These are phyloP conservation scores for Acleris literana DNA, from an alignment of 2,888 invertebrate genomes.

Conservation along the genomic window DNA sequence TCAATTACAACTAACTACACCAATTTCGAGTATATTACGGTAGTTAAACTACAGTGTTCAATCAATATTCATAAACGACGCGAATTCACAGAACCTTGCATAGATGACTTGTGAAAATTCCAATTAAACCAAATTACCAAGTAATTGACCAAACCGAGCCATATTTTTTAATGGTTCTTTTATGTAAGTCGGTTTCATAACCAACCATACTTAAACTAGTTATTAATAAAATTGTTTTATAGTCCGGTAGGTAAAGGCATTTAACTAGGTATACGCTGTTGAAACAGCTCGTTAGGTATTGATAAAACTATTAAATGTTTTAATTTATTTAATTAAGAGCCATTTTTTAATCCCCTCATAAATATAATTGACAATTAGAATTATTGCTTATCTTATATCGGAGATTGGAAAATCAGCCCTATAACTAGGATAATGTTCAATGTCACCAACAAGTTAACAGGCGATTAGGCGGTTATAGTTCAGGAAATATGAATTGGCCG, in stretches of 20 bases:
- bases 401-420: too few relatives aligned
- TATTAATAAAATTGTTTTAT: conserved; percentile 7
- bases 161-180: conserved; percentile 21
- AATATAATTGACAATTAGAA: too few relatives aligned
- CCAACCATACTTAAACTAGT: conserved; percentile 4
- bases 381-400: too few relatives aligned
- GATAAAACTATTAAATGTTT: too few relatives aligned
- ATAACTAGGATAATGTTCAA: too few relatives aligned
- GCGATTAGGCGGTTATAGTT: too few relatives aligned
- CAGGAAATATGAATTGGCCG: too few relatives aligned
- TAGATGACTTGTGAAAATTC: conserved; percentile 27
- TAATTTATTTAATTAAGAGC: too few relatives aligned
- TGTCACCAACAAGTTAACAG: too few relatives aligned
- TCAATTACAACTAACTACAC: conserved; percentile 1
- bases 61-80: conserved; percentile 25
- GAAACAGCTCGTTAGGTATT: too few relatives aligned
- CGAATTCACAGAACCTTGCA: conserved; percentile 4
- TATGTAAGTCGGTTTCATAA: conserved; percentile 2
- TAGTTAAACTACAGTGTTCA: background rate
- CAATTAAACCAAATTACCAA: conserved; percentile 18
- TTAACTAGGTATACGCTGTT: background rate
- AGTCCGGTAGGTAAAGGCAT: background rate
- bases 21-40: conserved; percentile 3
- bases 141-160: conserved; percentile 8
- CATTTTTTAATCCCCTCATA: too few relatives aligned